Percentiles rank a stretch among this genome's conserved stretches.
Evolutionary conservation across 2,113 vertebrate genomes (phyloP).

Genomic region (Chloropsis cyanopogon): DNA sequence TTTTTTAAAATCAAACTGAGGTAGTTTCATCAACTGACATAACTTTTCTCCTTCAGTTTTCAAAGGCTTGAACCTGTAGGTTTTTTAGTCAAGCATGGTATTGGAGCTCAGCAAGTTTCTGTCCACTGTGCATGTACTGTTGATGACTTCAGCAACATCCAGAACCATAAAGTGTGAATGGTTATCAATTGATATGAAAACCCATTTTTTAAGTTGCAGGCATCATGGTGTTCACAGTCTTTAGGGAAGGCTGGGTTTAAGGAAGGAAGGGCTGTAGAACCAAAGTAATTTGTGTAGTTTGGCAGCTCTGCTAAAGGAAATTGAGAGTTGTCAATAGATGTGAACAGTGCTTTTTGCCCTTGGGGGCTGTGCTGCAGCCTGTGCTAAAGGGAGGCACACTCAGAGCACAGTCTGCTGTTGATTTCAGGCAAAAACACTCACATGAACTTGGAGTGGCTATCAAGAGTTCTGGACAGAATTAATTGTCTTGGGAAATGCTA

Average conservation of each 20-base stretch:
- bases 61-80: not conserved
- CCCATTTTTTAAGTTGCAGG: not conserved
- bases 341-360: not conserved
- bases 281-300: not conserved
- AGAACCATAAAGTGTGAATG: not conserved
- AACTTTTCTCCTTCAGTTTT: not conserved
- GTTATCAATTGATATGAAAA: not conserved
- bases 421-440: not conserved
- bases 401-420: not conserved
- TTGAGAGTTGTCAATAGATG: not conserved
- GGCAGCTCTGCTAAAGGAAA: not conserved
- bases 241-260: not conserved
- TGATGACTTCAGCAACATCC: not conserved
- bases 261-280: not conserved
- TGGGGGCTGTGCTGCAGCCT: not conserved
- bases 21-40: not conserved
- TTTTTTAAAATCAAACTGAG: not conserved
- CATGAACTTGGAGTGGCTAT: not conserved
- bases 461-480: not conserved
- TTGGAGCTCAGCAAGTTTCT: not conserved
- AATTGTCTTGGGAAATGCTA: not conserved
- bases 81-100: not conserved
- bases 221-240: not conserved
- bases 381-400: not conserved
- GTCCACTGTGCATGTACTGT: not conserved